Evolutionary conservation across 2,797 vertebrate species (phyloP).

Genomic region (Myiotriccus ornatus): DNA sequence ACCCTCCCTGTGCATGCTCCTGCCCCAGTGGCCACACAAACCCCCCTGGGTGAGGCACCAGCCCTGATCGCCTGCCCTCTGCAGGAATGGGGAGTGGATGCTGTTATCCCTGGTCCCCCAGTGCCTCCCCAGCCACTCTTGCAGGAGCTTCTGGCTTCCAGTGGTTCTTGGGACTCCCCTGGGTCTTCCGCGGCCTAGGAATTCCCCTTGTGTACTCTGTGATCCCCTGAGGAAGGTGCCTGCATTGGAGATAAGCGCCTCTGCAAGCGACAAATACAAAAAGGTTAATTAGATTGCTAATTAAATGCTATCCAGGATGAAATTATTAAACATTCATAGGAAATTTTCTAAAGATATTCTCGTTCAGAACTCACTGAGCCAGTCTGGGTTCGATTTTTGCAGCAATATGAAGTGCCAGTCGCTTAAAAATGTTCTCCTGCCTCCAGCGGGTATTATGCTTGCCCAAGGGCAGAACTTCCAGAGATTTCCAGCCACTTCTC

Average conservation of each 20-base stretch:
- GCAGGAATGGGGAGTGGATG: background rate
- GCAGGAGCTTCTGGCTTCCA: background rate
- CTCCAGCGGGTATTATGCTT: background rate
- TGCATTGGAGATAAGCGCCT: background rate
- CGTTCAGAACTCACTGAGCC: background rate
- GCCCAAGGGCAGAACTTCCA: background rate
- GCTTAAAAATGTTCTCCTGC: background rate
- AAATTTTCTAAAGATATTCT: background rate
- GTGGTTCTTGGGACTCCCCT: background rate
- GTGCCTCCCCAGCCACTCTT: background rate
- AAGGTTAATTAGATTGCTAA: slow-evolving; percentile 11
- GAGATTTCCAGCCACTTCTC: background rate
- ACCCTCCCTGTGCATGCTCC: background rate
- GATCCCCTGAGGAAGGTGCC: background rate
- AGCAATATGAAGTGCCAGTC: background rate
- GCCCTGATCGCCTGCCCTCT: background rate
- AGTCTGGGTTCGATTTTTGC: background rate
- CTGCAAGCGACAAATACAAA: background rate
- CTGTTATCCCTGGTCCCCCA: accelerated
- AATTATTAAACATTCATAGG: slow-evolving; percentile 9
- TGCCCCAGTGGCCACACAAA: background rate
- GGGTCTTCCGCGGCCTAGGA: background rate
- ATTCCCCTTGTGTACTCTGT: accelerated
- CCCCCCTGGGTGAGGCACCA: background rate
- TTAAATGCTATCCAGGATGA: slow-evolving; percentile 7